Evolutionary conservation across 1,140 invertebrate species (phyloP).

Genomic region (Neodiprion fabricii): DNA sequence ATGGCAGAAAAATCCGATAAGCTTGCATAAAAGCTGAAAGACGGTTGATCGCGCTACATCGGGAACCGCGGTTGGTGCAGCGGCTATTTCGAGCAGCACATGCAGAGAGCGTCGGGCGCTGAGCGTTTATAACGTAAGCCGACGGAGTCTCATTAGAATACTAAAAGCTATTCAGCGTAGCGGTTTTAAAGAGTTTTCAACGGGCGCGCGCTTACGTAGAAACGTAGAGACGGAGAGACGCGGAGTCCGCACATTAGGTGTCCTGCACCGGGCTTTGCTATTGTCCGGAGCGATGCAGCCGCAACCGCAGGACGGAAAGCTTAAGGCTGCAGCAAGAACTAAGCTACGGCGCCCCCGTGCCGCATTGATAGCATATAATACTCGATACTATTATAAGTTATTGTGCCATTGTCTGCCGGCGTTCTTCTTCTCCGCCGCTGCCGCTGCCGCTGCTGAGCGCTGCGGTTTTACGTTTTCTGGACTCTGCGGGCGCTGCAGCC

Average conservation of each 20-base stretch:
- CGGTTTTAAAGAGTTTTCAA: neutral
- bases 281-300: neutral
- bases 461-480: neutral
- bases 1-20: too few species aligned
- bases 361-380: neutral
- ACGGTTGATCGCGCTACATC: too few species aligned
- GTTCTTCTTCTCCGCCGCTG: neutral
- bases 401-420: neutral
- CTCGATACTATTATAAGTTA: slow-evolving; percentile 7
- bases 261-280: neutral
- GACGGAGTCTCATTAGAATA: neutral
- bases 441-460: neutral
- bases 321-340: neutral
- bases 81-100: neutral
- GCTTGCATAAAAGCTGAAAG: too few species aligned
- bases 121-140: slow-evolving; percentile 4
- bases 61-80: neutral
- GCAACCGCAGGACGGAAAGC: neutral
- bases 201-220: neutral
- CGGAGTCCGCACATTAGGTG: neutral
- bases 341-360: slow-evolving; percentile 1
- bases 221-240: neutral
- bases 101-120: neutral
- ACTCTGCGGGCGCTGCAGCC: too few species aligned
- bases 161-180: slow-evolving; percentile 4